phyloP scores from a whole-genome alignment of 2,797 vertebrate genomes.

The Eutrigla gurnardus region DNA sequence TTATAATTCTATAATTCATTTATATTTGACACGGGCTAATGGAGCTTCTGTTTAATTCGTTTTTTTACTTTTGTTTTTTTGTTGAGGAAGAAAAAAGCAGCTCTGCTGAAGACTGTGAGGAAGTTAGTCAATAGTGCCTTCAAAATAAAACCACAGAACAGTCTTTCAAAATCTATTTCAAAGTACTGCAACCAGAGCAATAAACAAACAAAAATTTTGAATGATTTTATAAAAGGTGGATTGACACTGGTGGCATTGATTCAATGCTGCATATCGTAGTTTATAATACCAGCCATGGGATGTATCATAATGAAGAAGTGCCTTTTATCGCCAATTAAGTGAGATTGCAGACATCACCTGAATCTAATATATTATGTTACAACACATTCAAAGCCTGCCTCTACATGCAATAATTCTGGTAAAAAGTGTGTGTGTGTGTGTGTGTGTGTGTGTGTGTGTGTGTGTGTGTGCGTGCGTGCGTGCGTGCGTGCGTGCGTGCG shows the following conservation, averaged over 20 bases:
- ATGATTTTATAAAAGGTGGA: not conserved
- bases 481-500: no score
- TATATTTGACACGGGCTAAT: not conserved
- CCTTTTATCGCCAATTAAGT: not conserved
- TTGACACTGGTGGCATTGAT: not conserved
- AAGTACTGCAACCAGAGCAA: not conserved
- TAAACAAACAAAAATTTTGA: not conserved
- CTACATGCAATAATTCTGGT: not conserved
- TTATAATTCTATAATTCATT: not conserved
- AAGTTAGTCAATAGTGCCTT: not conserved
- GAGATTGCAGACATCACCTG: not conserved
- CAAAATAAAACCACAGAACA: constrained; percentile 20
- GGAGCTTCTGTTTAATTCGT: not conserved
- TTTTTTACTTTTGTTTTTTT: no score
- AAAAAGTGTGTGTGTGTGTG: no score
- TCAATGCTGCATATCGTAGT: not conserved
- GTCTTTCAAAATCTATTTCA: not conserved
- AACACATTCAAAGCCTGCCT: not conserved
- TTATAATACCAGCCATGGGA: not conserved
- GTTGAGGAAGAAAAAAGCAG: no score
- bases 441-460: no score
- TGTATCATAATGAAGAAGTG: no score
- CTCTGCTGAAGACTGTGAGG: not conserved
- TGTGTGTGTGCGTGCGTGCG: no score
- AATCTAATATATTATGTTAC: not conserved